Evolutionary conservation across 2,888 invertebrate species (phyloP).

Genomic region (Hyposoter dolosus): DNA sequence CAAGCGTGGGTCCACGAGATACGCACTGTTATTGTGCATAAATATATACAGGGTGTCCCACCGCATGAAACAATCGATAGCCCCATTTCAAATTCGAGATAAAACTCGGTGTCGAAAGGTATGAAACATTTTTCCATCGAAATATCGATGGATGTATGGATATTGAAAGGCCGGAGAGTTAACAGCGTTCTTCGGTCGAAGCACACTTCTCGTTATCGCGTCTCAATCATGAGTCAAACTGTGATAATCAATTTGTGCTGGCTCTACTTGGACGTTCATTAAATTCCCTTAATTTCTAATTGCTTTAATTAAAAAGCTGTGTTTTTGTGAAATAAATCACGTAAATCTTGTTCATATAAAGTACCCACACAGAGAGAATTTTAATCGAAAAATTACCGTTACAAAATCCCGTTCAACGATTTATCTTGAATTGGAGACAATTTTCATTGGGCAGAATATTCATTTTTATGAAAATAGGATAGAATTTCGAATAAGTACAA

Average conservation of each 20-base stretch:
- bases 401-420: no score
- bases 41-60: background rate
- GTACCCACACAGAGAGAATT: no score
- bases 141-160: background rate
- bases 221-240: background rate
- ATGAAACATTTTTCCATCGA: background rate
- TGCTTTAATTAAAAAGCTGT: no score
- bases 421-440: no score
- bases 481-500: no score
- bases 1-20: slow-evolving; percentile 42
- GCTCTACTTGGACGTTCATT: background rate
- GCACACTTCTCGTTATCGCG: background rate
- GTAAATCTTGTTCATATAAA: no score
- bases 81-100: background rate
- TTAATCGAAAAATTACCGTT: no score
- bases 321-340: no score
- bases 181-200: no score
- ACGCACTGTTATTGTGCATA: slow-evolving; percentile 27
- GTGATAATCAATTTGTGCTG: background rate
- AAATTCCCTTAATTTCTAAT: no score
- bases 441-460: no score
- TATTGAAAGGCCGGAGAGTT: background rate
- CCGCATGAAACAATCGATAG: background rate
- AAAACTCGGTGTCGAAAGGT: background rate
- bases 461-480: no score